Evolutionary conservation across 1,140 invertebrate genomes (phyloP).

Genomic region (Lepidostoma basale): DNA sequence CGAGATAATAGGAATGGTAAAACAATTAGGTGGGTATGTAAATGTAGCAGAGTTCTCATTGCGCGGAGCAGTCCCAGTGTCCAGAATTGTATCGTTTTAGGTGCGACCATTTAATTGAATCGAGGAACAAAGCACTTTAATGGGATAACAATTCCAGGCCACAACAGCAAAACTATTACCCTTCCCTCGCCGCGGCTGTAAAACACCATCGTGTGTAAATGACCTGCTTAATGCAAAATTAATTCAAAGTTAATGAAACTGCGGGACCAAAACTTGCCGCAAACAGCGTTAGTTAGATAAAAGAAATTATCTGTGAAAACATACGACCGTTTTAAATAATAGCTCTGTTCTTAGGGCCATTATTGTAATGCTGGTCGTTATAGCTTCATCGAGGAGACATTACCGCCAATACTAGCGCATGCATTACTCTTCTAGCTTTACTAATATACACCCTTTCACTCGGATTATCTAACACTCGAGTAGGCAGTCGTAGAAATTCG

Average conservation of each 20-base stretch:
- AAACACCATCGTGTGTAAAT: not conserved
- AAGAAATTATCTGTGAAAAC: conserved; percentile 14
- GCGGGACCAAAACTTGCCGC: conserved; percentile 2
- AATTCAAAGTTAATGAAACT: conserved; percentile 25
- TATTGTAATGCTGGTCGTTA: conserved; percentile 18
- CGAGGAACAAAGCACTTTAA: not conserved
- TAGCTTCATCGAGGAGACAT: not conserved
- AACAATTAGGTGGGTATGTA: too few relatives aligned
- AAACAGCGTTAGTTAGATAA: conserved; percentile 16
- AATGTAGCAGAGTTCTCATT: too few relatives aligned
- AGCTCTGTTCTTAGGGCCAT: conserved; percentile 3
- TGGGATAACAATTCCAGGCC: not conserved
- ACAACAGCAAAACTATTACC: not conserved
- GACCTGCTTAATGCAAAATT: conserved; percentile 7
- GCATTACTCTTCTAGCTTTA: not conserved
- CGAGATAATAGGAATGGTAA: too few relatives aligned
- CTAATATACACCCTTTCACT: too few relatives aligned
- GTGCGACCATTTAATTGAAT: too few relatives aligned
- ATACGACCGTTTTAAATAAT: conserved; percentile 17
- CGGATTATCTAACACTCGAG: too few relatives aligned
- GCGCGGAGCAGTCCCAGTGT: too few relatives aligned
- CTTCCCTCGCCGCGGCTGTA: not conserved
- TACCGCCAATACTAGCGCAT: not conserved
- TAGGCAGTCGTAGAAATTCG: too few relatives aligned
- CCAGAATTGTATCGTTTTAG: too few relatives aligned